These are phyloP conservation scores for Chelon labrosus DNA, from an alignment of 2,797 vertebrate genomes.

Conservation along the genomic window DNA sequence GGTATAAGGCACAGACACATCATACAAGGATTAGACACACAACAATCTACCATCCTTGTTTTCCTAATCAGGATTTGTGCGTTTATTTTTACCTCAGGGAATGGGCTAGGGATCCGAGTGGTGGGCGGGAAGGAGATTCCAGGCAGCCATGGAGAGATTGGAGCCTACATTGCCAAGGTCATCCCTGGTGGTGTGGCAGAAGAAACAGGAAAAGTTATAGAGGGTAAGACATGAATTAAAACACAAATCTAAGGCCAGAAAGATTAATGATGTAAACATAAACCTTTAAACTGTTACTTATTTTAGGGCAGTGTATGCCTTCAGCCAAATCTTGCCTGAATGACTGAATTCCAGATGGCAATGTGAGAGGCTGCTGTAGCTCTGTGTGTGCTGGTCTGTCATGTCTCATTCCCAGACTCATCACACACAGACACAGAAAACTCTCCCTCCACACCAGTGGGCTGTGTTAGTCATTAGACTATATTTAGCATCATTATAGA, in stretches of 20 bases:
- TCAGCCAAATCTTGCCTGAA: conserved; percentile 31
- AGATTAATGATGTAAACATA: conserved; percentile 21
- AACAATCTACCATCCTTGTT: background rate
- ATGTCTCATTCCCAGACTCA: conserved; percentile 57
- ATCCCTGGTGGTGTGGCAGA: conserved; percentile 94
- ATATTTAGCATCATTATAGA: conserved; percentile 65
- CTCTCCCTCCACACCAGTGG: conserved; percentile 47
- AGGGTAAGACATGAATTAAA: conserved; percentile 87
- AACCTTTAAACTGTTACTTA: conserved; percentile 26
- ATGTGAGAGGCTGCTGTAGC: conserved; percentile 39
- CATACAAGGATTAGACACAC: background rate
- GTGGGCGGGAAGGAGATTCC: conserved; percentile 98
- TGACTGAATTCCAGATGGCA: conserved; percentile 40
- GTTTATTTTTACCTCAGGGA: conserved; percentile 70
- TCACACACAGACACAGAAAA: conserved; percentile 47
- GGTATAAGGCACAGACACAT: conserved; percentile 81
- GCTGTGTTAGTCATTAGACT: conserved; percentile 72
- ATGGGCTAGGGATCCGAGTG: conserved; percentile 92
- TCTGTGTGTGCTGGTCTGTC: conserved; percentile 57
- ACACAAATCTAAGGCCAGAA: background rate
- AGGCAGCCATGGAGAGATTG: conserved; percentile 92
- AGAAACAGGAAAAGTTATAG: conserved; percentile 90
- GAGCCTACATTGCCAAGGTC: conserved; percentile 96
- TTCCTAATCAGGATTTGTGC: conserved; percentile 31
- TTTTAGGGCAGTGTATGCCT: conserved; percentile 17